A percentile compares a stretch with the other conserved stretches of the same genome.
Evolutionary conservation across 2,113 vertebrate species (phyloP).

Genomic region (Myanophis thanlyinensis): DNA sequence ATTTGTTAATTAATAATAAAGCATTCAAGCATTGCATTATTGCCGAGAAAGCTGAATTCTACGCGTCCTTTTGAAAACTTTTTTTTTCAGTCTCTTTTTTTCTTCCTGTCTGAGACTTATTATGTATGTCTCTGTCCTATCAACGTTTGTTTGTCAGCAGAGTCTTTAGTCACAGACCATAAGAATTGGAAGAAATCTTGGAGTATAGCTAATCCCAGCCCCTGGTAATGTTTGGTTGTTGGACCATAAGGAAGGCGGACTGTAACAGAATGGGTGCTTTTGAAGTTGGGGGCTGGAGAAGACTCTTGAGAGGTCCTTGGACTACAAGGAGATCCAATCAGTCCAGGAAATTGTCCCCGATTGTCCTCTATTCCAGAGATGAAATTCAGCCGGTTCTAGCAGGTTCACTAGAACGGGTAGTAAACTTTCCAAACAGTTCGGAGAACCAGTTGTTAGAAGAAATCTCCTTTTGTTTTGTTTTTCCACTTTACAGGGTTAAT

Average conservation of each 20-base stretch:
- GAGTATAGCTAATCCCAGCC: background rate
- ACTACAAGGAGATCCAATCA: too few species aligned
- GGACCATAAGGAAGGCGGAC: background rate
- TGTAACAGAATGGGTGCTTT: background rate
- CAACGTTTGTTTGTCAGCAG: background rate
- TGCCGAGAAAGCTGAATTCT: conserved; percentile 29
- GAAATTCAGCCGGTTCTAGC: too few species aligned
- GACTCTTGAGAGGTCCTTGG: too few species aligned
- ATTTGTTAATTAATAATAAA: conserved; percentile 71
- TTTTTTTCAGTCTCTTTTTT: conserved; percentile 4
- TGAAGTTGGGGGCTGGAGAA: background rate
- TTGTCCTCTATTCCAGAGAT: too few species aligned
- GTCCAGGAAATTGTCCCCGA: too few species aligned
- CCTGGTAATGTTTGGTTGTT: too few species aligned
- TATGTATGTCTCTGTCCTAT: background rate
- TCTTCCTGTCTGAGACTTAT: background rate
- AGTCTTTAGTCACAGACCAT: background rate
- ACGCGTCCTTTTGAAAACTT: conserved; percentile 22
- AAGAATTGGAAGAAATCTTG: background rate
- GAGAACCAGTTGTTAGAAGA: too few species aligned
- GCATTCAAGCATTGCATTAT: conserved; percentile 48
- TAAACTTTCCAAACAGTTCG: too few species aligned
- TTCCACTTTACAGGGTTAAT: too few species aligned
- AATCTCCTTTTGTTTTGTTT: too few species aligned
- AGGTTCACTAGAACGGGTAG: too few species aligned